These are phyloP conservation scores for Physella acuta DNA, from an alignment of 1,140 invertebrate species.

Conservation along the genomic window DNA sequence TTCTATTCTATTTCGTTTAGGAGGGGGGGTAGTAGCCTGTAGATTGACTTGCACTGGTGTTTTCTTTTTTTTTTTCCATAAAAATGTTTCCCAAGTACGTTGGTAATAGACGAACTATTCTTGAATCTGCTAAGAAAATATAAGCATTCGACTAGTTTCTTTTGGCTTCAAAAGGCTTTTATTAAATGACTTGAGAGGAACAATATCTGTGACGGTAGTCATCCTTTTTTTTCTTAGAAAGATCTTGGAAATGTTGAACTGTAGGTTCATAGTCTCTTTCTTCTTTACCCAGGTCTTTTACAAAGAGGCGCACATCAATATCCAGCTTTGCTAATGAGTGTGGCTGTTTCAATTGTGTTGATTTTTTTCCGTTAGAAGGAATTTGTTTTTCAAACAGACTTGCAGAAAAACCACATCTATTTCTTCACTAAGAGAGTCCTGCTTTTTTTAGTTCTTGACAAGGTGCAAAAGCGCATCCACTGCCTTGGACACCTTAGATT, in stretches of 20 bases:
- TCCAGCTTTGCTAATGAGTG: conserved; percentile 28
- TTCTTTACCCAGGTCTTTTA: conserved; percentile 53
- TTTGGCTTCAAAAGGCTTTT: conserved; percentile 55
- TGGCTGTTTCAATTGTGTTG: conserved; percentile 45
- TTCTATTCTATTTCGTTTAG: too few relatives aligned
- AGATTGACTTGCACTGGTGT: conserved; percentile 47
- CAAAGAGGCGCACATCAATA: conserved; percentile 55
- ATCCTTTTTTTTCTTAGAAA: conserved; percentile 42
- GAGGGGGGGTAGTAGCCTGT: too few relatives aligned
- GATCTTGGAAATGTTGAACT: conserved; percentile 45
- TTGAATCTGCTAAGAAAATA: conserved; percentile 53
- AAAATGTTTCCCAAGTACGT: conserved; percentile 54
- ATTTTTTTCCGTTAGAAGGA: conserved; percentile 34
- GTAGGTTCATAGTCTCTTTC: conserved; percentile 52
- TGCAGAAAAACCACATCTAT: conserved; percentile 33
- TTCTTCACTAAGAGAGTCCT: conserved; percentile 32
- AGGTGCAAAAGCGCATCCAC: not conserved
- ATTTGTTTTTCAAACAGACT: conserved; percentile 44
- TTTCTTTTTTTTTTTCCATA: conserved; percentile 50
- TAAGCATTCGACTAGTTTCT: conserved; percentile 50
- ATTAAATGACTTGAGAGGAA: conserved; percentile 57
- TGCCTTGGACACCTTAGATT: conserved; percentile 10
- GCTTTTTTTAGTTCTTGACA: conserved; percentile 26
- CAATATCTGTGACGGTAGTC: conserved; percentile 41
- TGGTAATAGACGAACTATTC: conserved; percentile 49